Percentiles rank a stretch among this genome's conserved stretches.
These are phyloP conservation scores for Cosmopolites sordidus DNA, from an alignment of 2,888 invertebrate genomes.

Conservation along the genomic window DNA sequence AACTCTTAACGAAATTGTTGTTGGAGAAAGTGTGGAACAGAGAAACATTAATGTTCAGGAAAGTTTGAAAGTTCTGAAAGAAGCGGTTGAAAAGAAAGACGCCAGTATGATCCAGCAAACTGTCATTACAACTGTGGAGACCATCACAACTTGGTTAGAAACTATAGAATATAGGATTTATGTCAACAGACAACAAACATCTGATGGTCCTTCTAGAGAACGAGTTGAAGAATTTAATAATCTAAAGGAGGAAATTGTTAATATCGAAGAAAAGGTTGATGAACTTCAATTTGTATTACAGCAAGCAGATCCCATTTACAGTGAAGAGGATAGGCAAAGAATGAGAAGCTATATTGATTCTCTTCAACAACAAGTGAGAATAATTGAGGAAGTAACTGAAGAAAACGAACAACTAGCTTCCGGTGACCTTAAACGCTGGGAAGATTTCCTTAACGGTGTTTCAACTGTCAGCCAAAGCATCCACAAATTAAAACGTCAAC, in stretches of 20 bases:
- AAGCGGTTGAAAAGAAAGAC: constrained; percentile 58
- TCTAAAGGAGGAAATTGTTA: constrained; percentile 61
- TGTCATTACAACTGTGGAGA: constrained; percentile 71
- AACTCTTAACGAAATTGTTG: constrained; percentile 54
- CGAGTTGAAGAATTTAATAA: constrained; percentile 59
- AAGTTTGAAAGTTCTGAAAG: constrained; percentile 55
- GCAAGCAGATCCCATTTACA: constrained; percentile 50
- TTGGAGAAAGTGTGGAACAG: constrained; percentile 53
- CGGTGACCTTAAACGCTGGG: constrained; percentile 65
- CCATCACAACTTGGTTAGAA: constrained; percentile 79
- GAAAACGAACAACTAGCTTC: constrained; percentile 56
- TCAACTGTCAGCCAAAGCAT: constrained; percentile 56
- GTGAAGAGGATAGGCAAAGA: constrained; percentile 48
- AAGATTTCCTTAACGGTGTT: constrained; percentile 63
- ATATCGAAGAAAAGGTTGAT: constrained; percentile 63
- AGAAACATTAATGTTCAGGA: constrained; percentile 57
- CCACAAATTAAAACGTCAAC: constrained; percentile 50
- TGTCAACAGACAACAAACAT: constrained; percentile 55
- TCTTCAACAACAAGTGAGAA: constrained; percentile 63
- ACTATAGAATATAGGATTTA: constrained; percentile 78
- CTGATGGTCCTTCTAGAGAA: constrained; percentile 57
- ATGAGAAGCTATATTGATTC: constrained; percentile 57
- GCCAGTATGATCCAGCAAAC: constrained; percentile 61
- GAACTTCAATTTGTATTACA: constrained; percentile 59
- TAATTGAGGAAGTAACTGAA: constrained; percentile 64